Base-by-base conservation (phyloP, 2,888 invertebrate genomes). In the Archips crataeganus region DNA sequence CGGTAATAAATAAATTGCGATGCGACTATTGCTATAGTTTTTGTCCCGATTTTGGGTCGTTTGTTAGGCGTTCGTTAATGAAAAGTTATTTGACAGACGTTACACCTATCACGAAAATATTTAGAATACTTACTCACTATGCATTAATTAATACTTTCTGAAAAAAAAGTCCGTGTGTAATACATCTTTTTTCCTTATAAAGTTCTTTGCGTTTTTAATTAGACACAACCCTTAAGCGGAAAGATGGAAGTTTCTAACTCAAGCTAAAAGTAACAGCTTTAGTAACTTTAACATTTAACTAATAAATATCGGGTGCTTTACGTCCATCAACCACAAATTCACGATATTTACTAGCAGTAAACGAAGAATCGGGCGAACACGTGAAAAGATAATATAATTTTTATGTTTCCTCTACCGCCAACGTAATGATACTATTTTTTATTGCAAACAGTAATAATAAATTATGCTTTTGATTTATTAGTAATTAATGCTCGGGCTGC, bases 351-450 rank as follows among this genome's bases (percentile, higher is more conserved):
- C 83, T 84, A 81, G 80, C 79, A 87, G 81, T 87, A 86, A 89
- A 89, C 83, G 82, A 84, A 80, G 80, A 80, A 83, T 85, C 84
- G 79, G 80, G 81, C 83, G 77, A 85, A 90, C 92, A 92, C 90
- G 91, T 93, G 90, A 90, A 88, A 88, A 86, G 87, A 88, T 87
- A 88, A 87, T 91, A 92, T 90, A 90, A 86, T 84, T 93, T 91
- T 93, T 90, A 93, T 90, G 90, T 86, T 90, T 91, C 88, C 91
- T 90, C 83, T 77, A 83, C 84, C 86, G 80, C 82, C 83, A 82
- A 79, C 83, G 83, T 83, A 83, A 85, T 85, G 85, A 85, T 84
- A 85, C 80, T 80, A 85, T 87, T 90, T 74, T 87, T 92, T 91
- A 93, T 89, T 81, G 85, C 81, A 77, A 81, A 86, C 87, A 82